phyloP scores from a whole-genome alignment of 1,140 invertebrate genomes.

The Zaprionus africanus region DNA sequence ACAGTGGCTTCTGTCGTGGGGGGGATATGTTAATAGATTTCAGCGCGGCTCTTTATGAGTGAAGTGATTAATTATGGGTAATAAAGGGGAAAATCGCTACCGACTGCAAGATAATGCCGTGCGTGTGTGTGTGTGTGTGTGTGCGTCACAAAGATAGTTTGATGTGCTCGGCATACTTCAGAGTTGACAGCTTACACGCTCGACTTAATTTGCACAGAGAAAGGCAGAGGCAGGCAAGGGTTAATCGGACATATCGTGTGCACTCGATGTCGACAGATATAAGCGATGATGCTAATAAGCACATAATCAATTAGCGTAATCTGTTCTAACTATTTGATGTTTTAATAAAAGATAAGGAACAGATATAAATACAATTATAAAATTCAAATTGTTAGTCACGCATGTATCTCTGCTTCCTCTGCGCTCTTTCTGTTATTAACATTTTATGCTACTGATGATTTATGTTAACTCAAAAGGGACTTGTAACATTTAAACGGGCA shows the following conservation, averaged over 20 bases:
- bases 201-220: conserved; percentile 45
- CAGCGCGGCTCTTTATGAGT: conserved; percentile 23
- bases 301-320: neutral
- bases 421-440: neutral
- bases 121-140: conserved; percentile 16
- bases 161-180: conserved; percentile 41
- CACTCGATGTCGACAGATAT: neutral
- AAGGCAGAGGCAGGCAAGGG: neutral
- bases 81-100: conserved; percentile 66
- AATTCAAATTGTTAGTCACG: neutral
- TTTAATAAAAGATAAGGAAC: neutral
- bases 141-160: conserved; percentile 41
- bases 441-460: neutral
- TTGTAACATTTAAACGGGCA: neutral
- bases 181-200: conserved; percentile 60
- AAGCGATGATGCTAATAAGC: neutral
- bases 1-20: neutral
- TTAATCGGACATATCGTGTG: conserved; percentile 47
- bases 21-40: conserved; percentile 55
- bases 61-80: conserved; percentile 75
- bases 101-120: conserved; percentile 31
- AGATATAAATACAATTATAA: neutral
- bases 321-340: neutral
- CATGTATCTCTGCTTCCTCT: neutral
- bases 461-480: neutral